Evolutionary conservation across 2,113 vertebrate species (phyloP).

Genomic region (Spea bombifrons): DNA sequence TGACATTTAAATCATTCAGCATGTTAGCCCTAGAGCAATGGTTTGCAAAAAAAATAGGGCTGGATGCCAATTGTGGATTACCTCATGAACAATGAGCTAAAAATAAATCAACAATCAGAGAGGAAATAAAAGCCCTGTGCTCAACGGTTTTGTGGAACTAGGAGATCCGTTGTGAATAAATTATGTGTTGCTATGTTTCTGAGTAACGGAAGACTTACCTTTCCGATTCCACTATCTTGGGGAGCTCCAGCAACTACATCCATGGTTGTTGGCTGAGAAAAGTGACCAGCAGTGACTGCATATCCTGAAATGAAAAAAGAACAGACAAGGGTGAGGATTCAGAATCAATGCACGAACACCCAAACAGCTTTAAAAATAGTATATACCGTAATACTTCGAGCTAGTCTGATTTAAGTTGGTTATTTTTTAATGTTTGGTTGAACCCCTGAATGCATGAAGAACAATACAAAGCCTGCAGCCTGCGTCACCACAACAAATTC

Average conservation of each 20-base stretch:
- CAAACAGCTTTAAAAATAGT: too few relatives aligned
- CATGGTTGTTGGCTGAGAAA: constrained; percentile 75
- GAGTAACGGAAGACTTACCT: constrained; percentile 68
- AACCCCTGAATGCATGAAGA: too few relatives aligned
- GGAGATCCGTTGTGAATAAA: background rate
- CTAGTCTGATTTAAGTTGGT: too few relatives aligned
- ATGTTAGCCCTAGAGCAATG: too few relatives aligned
- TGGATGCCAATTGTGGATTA: background rate
- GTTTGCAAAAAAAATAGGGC: background rate
- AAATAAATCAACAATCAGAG: constrained; percentile 11
- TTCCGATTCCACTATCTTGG: constrained; percentile 86
- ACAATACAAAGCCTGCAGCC: too few relatives aligned
- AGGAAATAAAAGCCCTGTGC: constrained; percentile 18
- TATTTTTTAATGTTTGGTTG: too few relatives aligned
- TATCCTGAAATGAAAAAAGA: constrained; percentile 72
- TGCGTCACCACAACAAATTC: too few relatives aligned
- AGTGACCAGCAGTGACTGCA: constrained; percentile 89
- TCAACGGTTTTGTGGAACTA: constrained; percentile 29
- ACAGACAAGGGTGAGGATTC: background rate
- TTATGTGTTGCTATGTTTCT: constrained; percentile 8
- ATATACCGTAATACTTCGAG: too few relatives aligned
- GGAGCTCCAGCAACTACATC: constrained; percentile 95
- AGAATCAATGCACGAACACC: background rate
- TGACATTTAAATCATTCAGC: too few relatives aligned
- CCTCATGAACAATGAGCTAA: constrained; percentile 18